phyloP scores from a whole-genome alignment of 2,888 invertebrate genomes.

The Dastarcus helophoroides region DNA sequence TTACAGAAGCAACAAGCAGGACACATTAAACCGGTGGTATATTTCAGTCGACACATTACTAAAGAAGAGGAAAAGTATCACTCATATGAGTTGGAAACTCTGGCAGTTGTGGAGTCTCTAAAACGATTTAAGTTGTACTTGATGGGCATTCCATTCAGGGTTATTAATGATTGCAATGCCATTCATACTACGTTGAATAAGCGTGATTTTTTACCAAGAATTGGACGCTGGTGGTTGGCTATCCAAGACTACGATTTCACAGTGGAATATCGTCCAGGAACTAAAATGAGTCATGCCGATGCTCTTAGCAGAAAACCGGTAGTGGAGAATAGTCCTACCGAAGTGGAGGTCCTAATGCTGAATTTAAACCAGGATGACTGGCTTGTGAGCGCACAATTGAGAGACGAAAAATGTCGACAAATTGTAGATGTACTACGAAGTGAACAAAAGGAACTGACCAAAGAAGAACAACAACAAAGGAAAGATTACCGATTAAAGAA shows the following conservation, averaged over 20 bases:
- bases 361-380: too few relatives aligned
- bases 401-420: slow-evolving; percentile 10
- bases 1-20: slow-evolving; percentile 11
- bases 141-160: slow-evolving; percentile 14
- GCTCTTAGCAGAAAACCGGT: slow-evolving; percentile 17
- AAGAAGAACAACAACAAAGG: too few relatives aligned
- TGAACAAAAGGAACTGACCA: slow-evolving; percentile 8
- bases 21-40: slow-evolving; percentile 10
- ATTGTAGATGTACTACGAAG: too few relatives aligned
- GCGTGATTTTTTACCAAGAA: slow-evolving; percentile 11
- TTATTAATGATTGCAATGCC: slow-evolving; percentile 20
- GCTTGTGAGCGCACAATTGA: slow-evolving; percentile 16
- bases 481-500: too few relatives aligned
- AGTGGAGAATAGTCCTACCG: too few relatives aligned
- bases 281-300: slow-evolving; percentile 22
- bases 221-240: slow-evolving; percentile 21
- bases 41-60: slow-evolving; percentile 15
- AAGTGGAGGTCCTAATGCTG: too few relatives aligned
- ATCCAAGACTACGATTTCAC: slow-evolving; percentile 21
- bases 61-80: slow-evolving; percentile 14
- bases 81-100: slow-evolving; percentile 14
- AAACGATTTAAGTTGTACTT: slow-evolving; percentile 15
- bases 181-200: slow-evolving; percentile 10
- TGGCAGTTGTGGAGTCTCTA: slow-evolving; percentile 8
- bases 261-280: slow-evolving; percentile 19